phyloP scores from a whole-genome alignment of 2,797 vertebrate genomes.

The Lepidocolaptes lacrymiger region DNA sequence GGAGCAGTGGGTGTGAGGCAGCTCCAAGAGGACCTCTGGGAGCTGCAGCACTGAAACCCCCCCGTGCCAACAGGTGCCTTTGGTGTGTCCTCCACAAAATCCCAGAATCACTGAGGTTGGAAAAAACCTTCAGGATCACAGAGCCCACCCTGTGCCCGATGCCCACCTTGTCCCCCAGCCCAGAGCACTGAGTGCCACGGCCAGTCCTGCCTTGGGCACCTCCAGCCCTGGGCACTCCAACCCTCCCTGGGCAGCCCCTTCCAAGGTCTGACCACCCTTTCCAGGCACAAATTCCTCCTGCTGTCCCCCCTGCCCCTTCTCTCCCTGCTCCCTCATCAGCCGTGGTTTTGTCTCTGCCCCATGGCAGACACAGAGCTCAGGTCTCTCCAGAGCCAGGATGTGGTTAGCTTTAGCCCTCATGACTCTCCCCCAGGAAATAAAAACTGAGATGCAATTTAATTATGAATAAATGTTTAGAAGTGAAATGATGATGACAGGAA shows the following conservation, averaged over 20 bases:
- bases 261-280: background rate
- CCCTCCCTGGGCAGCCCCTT: background rate
- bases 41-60: background rate
- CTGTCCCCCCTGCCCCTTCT: background rate
- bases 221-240: background rate
- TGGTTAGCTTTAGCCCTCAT: no score
- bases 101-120: background rate
- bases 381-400: no score
- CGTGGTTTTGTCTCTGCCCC: no score
- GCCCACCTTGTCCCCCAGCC: background rate
- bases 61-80: rapidly evolving
- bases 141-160: rapidly evolving
- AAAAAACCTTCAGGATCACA: rapidly evolving
- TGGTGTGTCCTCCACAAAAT: background rate
- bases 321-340: no score
- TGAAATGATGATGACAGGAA: no score
- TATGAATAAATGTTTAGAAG: no score
- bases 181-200: background rate
- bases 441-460: no score
- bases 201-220: background rate
- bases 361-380: no score
- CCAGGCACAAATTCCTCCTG: background rate
- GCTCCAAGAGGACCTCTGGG: rapidly evolving
- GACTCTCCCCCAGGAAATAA: no score
- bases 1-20: background rate